phyloP scores from a whole-genome alignment of 2,797 vertebrate species.

The Pelochelys cantorii region DNA sequence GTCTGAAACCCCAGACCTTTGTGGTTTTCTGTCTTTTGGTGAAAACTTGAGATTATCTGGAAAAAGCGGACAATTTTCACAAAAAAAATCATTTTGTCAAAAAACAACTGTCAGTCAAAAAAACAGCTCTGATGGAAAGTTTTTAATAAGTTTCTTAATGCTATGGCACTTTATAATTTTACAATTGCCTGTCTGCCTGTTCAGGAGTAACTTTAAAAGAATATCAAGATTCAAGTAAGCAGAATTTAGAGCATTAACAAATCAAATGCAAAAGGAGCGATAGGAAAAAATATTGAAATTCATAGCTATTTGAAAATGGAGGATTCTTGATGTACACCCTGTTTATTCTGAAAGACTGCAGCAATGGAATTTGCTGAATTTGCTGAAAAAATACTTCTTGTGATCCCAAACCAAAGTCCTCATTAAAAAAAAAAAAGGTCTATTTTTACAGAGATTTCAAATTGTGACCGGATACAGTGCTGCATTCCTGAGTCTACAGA shows the following conservation, averaged over 20 bases:
- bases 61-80: not conserved
- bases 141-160: not conserved
- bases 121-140: not conserved
- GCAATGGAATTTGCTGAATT: not conserved
- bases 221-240: conserved; percentile 29
- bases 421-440: not conserved
- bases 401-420: not conserved
- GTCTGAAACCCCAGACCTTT: not conserved
- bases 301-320: not conserved
- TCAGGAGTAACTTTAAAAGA: conserved; percentile 35
- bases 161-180: conserved; percentile 38
- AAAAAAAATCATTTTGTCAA: not conserved
- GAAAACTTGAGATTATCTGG: not conserved
- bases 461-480: not conserved
- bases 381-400: not conserved
- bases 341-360: not conserved
- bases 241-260: conserved; percentile 39
- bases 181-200: conserved; percentile 23
- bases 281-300: not conserved
- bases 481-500: not conserved
- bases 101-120: conserved; percentile 17
- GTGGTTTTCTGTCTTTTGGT: not conserved
- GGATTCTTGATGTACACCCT: not conserved
- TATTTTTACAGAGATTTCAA: not conserved
- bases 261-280: not conserved